Evolutionary conservation across 2,888 invertebrate species (phyloP).

Genomic region (Pollenia labialis): DNA sequence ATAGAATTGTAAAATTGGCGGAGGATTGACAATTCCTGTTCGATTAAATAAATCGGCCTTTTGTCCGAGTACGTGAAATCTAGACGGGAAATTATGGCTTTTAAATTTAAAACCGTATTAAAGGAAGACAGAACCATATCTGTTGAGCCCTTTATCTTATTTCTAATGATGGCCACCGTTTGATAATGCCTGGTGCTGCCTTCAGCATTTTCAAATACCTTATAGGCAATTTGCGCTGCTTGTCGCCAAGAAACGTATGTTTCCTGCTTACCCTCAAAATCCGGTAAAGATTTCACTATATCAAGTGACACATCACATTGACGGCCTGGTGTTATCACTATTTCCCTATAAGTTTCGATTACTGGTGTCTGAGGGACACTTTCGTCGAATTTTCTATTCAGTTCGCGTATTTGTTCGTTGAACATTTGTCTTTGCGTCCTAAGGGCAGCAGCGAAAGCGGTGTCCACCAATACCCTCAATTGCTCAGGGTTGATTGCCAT

Average conservation of each 20-base stretch:
- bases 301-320: background rate
- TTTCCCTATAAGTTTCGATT: no score
- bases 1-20: background rate
- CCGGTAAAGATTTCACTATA: slow-evolving; percentile 21
- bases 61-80: slow-evolving; percentile 7
- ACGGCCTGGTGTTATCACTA: background rate
- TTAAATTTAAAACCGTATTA: background rate
- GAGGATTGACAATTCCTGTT: background rate
- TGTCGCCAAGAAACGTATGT: slow-evolving; percentile 28
- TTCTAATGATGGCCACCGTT: background rate
- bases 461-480: no score
- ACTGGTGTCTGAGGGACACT: no score
- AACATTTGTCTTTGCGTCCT: no score
- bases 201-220: background rate
- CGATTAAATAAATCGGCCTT: slow-evolving; percentile 1
- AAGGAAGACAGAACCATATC: background rate
- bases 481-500: no score
- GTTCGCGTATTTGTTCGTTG: no score
- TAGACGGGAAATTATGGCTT: background rate
- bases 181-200: background rate
- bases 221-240: slow-evolving; percentile 6
- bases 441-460: no score
- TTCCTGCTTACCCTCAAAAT: slow-evolving; percentile 39
- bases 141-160: background rate
- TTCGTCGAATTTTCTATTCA: no score